These are phyloP conservation scores for Neoitamus cyanurus DNA, from an alignment of 2,888 invertebrate genomes.

Conservation along the genomic window DNA sequence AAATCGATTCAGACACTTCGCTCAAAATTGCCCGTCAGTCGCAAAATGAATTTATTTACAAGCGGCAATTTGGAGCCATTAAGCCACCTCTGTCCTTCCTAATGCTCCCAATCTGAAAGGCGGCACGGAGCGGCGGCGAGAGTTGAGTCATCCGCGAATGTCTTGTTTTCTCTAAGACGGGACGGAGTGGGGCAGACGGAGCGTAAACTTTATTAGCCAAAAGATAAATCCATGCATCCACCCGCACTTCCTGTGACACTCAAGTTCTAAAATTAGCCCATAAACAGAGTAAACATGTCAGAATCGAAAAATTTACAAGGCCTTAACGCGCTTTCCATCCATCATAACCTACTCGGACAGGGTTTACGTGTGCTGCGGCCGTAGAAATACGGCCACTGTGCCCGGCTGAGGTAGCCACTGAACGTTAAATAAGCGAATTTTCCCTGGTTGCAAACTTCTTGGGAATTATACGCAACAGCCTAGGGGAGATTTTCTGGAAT, in stretches of 20 bases:
- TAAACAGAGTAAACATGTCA: constrained; percentile 20
- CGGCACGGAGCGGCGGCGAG: no score
- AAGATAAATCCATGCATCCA: background rate
- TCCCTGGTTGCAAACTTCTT: background rate
- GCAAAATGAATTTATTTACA: background rate
- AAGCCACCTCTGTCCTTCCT: background rate
- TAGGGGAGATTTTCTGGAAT: background rate
- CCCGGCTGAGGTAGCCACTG: background rate
- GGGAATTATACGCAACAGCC: background rate
- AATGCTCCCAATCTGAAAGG: background rate
- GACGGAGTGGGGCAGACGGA: background rate
- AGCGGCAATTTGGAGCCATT: background rate
- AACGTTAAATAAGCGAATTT: background rate
- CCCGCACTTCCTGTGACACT: constrained; percentile 20
- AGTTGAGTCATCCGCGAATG: background rate
- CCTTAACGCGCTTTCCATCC: background rate
- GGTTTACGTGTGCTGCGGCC: background rate
- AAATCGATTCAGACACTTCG: background rate
- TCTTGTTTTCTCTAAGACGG: background rate
- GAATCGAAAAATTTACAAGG: background rate
- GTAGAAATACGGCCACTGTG: background rate
- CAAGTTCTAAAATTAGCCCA: constrained; percentile 29
- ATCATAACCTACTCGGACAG: background rate
- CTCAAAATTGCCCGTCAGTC: background rate
- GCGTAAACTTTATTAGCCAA: background rate